Percentiles rank a stretch among this genome's conserved stretches.
Conservation (phyloP, 2,113 vertebrate genomes). For the Platycercus adscitus region DNA sequence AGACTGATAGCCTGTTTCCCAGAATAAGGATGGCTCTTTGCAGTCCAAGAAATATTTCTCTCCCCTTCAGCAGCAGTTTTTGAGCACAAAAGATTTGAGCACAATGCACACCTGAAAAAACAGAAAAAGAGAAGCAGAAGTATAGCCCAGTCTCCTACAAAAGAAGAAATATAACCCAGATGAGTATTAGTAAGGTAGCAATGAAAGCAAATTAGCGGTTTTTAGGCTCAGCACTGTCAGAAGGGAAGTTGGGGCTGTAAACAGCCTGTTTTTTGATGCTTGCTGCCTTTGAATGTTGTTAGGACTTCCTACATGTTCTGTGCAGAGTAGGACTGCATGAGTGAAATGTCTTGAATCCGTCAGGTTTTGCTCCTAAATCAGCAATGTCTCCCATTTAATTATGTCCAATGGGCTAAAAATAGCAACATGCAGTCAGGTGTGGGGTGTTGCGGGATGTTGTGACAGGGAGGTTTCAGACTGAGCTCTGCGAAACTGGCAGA, state of each 20-base stretch:
- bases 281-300: background rate
- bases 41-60: background rate
- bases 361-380: background rate
- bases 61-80: background rate
- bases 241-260: background rate
- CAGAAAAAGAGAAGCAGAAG: background rate
- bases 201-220: background rate
- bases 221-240: background rate
- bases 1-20: background rate
- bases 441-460: background rate
- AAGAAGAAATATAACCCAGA: background rate
- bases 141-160: background rate
- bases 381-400: background rate
- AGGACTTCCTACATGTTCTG: background rate
- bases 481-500: background rate
- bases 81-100: background rate
- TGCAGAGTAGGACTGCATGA: background rate
- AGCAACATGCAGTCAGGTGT: accelerated
- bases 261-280: background rate
- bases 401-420: background rate
- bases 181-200: background rate
- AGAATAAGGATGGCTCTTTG: background rate
- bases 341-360: background rate
- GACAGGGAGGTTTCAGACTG: accelerated
- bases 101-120: background rate